Percentiles rank a stretch among this genome's conserved stretches.
phyloP scores from a whole-genome alignment of 2,888 invertebrate genomes.

The Sycophila texana region DNA sequence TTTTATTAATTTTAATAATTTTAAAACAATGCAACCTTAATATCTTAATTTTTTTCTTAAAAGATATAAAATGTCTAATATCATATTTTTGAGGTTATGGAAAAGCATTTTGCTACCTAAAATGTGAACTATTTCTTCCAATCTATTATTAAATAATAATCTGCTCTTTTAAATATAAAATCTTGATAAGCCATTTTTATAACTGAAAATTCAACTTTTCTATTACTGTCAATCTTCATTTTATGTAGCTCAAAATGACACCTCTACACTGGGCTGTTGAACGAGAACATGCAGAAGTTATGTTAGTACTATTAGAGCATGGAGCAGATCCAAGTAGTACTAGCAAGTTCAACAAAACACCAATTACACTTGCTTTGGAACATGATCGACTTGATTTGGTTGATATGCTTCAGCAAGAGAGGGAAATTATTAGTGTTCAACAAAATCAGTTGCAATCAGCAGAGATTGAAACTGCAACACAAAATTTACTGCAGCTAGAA shows the following conservation, averaged over 20 bases:
- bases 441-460: slow-evolving; percentile 64
- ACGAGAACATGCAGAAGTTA: slow-evolving; percentile 84
- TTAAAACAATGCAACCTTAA: no score
- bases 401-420: slow-evolving; percentile 77
- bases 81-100: slow-evolving; percentile 48
- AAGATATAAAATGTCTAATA: slow-evolving; percentile 30
- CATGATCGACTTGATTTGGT: slow-evolving; percentile 81
- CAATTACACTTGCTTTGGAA: slow-evolving; percentile 82
- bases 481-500: slow-evolving; percentile 70
- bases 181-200: background rate
- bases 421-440: slow-evolving; percentile 66
- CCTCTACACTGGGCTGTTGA: slow-evolving; percentile 96
- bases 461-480: slow-evolving; percentile 71
- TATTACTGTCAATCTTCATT: background rate
- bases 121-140: background rate
- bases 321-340: slow-evolving; percentile 83
- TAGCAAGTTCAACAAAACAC: slow-evolving; percentile 86
- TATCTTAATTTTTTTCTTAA: background rate
- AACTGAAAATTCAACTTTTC: background rate
- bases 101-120: background rate
- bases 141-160: background rate
- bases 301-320: slow-evolving; percentile 82
- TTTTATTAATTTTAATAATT: slow-evolving; percentile 1
- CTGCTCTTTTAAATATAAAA: background rate
- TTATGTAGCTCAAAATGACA: slow-evolving; percentile 87